A percentile compares a stretch with the other conserved stretches of the same genome.
Conservation (phyloP, 2,888 invertebrate species). For the Drosophila antonietae region DNA sequence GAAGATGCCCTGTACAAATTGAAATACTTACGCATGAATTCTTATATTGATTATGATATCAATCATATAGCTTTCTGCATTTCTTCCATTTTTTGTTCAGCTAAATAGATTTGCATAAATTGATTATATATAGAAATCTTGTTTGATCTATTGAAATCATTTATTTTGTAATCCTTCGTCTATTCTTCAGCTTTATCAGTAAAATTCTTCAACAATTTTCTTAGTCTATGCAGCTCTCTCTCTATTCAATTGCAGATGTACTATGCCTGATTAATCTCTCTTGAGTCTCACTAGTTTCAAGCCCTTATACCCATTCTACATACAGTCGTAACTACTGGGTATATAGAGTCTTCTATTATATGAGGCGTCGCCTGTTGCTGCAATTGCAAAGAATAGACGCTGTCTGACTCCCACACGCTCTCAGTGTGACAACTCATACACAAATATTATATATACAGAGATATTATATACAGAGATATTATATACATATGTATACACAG, state of each 20-base stretch:
- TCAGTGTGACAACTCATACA: constrained; percentile 12
- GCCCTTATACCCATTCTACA: not conserved
- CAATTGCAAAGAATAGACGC: constrained; percentile 2
- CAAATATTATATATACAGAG: constrained; percentile 1
- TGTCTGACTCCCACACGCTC: constrained; percentile 23
- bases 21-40: not conserved
- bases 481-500: not conserved
- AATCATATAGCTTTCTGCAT: no score
- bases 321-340: constrained; percentile 11
- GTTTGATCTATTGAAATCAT: no score
- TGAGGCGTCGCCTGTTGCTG: constrained; percentile 31
- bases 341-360: constrained; percentile 15
- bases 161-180: not conserved
- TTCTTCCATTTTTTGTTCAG: no score
- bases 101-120: no score
- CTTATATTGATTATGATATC: not conserved
- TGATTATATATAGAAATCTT: no score
- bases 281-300: not conserved
- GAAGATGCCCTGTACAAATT: constrained; percentile 19
- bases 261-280: not conserved
- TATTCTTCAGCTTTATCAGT: not conserved
- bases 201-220: no score
- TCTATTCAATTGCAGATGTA: no score
- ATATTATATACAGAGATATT: not conserved
- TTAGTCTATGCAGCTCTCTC: not conserved